Conservation (phyloP, 1,140 invertebrate genomes). For the Coenobita brevimanus region DNA sequence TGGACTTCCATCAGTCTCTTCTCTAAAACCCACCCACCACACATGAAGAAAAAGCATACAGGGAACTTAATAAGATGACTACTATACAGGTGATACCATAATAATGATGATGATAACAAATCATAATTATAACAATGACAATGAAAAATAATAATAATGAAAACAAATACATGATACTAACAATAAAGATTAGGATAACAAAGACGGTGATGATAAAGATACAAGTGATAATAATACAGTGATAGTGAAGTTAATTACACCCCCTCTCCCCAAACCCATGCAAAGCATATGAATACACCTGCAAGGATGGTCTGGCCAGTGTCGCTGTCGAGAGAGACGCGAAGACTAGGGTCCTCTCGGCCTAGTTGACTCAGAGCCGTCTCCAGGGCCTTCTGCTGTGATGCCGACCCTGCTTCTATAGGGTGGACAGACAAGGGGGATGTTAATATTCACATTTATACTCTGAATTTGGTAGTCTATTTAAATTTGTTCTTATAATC, state of each 20-base stretch:
- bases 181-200: no score
- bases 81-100: no score
- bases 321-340: conserved; percentile 83
- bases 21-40: no score
- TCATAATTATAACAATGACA: no score
- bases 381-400: conserved; percentile 85
- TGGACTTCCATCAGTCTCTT: no score
- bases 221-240: conserved; percentile 6
- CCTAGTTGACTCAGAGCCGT: conserved; percentile 87
- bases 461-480: neutral
- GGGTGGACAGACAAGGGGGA: neutral
- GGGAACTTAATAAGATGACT: no score
- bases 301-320: conserved; percentile 89
- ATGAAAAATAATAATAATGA: no score
- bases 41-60: no score
- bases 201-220: neutral
- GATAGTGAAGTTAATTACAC: neutral
- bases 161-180: no score
- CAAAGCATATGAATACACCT: conserved; percentile 74
- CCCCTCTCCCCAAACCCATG: neutral
- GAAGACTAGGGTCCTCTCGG: conserved; percentile 95
- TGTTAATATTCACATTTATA: neutral
- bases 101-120: no score
- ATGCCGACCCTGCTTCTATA: conserved; percentile 87
- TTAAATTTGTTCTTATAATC: neutral